A percentile compares a stretch with the other conserved stretches of the same genome.
Evolutionary conservation across 2,888 invertebrate species (phyloP).

Genomic region (Mystacides longicornis): DNA sequence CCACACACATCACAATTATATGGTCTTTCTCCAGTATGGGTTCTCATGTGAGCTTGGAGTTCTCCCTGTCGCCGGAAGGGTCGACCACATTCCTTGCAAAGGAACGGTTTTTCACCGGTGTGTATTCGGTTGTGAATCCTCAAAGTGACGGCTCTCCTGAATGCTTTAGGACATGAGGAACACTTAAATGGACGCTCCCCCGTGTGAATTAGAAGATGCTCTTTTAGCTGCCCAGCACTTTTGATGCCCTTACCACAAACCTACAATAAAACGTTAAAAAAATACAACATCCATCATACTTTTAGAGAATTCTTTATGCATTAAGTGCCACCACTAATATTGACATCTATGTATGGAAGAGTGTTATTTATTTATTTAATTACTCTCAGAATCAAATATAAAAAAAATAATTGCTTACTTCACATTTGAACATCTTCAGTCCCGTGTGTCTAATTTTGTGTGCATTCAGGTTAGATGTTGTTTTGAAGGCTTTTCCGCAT

Average conservation of each 20-base stretch:
- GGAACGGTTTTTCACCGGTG: conserved; percentile 35
- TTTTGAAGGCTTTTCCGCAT: conserved; percentile 12
- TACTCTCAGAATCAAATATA: background rate
- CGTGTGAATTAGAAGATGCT: conserved; percentile 11
- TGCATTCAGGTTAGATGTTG: conserved; percentile 1
- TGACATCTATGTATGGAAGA: too few relatives aligned
- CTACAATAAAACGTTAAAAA: background rate
- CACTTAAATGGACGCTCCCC: conserved; percentile 8
- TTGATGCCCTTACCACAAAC: conserved; percentile 4
- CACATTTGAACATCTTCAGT: conserved; percentile 6
- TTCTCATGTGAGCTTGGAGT: conserved; percentile 7
- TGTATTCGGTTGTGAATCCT: conserved; percentile 28
- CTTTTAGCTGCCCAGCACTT: conserved; percentile 12
- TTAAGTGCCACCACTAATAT: too few relatives aligned
- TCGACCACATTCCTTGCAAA: conserved; percentile 37
- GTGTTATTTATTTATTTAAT: background rate
- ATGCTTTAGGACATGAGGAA: conserved; percentile 5
- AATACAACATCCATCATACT: too few relatives aligned
- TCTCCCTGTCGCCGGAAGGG: conserved; percentile 29
- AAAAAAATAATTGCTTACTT: background rate
- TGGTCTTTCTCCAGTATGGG: conserved; percentile 11
- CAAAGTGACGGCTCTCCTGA: background rate
- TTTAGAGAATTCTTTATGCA: too few relatives aligned
- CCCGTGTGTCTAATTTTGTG: conserved; percentile 8
- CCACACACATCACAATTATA: conserved; percentile 14